Evolutionary conservation across 2,888 invertebrate genomes (phyloP).

Genomic region (Cerastis rubricosa): DNA sequence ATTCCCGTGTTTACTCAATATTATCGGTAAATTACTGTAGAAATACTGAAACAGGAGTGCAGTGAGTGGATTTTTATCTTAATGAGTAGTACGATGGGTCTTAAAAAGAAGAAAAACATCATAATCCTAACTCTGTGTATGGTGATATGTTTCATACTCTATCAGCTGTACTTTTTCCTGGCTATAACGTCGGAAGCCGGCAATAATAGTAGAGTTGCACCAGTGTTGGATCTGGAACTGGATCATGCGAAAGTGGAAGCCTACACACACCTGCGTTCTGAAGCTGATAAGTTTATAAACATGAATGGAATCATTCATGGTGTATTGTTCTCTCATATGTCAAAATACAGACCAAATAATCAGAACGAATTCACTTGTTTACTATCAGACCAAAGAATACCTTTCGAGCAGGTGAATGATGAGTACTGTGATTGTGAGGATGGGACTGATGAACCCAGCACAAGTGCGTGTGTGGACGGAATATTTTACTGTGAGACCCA

Average conservation of each 20-base stretch:
- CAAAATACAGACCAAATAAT: slow-evolving; percentile 82
- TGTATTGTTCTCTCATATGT: slow-evolving; percentile 79
- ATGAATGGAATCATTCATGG: slow-evolving; percentile 85
- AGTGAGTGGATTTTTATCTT: slow-evolving; percentile 18
- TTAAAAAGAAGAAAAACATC: slow-evolving; percentile 86
- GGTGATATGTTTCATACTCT: slow-evolving; percentile 82
- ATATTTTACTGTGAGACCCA: slow-evolving; percentile 95
- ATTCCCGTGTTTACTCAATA: slow-evolving; percentile 33
- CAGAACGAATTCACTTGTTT: slow-evolving; percentile 86
- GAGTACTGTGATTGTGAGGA: slow-evolving; percentile 97
- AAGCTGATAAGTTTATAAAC: slow-evolving; percentile 83
- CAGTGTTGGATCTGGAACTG: slow-evolving; percentile 73
- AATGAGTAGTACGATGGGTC: slow-evolving; percentile 69
- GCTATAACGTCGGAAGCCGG: slow-evolving; percentile 80
- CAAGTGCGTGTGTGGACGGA: slow-evolving; percentile 96
- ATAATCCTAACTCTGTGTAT: slow-evolving; percentile 80
- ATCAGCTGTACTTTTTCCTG: slow-evolving; percentile 86
- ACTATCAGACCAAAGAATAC: slow-evolving; percentile 79
- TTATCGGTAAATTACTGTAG: slow-evolving; percentile 11
- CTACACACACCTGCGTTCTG: slow-evolving; percentile 77
- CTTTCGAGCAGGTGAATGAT: slow-evolving; percentile 92
- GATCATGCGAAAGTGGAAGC: slow-evolving; percentile 75
- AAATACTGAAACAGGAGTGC: slow-evolving; percentile 9
- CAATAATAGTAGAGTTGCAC: slow-evolving; percentile 73
- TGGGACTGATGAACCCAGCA: slow-evolving; percentile 95